Evolutionary conservation across 2,888 invertebrate genomes (phyloP).

Genomic region (Zygaena filipendulae): DNA sequence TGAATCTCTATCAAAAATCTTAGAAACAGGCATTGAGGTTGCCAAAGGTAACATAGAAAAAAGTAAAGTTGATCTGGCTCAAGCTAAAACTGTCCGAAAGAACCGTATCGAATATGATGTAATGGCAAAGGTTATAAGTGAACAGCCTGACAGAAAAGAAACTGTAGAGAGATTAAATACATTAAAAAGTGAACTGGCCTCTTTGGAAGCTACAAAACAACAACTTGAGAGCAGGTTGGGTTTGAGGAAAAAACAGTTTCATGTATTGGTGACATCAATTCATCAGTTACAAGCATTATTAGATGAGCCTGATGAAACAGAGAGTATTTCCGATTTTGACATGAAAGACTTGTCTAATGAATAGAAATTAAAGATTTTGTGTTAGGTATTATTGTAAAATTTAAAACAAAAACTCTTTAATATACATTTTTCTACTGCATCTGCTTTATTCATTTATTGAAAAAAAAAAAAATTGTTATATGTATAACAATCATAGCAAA

Average conservation of each 20-base stretch:
- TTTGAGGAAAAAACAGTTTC: conserved; percentile 88
- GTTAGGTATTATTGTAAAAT: background rate
- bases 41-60: conserved; percentile 85
- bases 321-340: conserved; percentile 41
- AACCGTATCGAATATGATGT: conserved; percentile 95
- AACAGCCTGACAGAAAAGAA: conserved; percentile 89
- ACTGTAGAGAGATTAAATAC: conserved; percentile 75
- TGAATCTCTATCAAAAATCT: conserved; percentile 77
- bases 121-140: conserved; percentile 88
- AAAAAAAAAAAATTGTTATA: too few species aligned
- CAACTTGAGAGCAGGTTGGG: conserved; percentile 82
- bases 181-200: conserved; percentile 78
- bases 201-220: conserved; percentile 76
- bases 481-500: too few species aligned
- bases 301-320: conserved; percentile 74
- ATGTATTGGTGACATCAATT: conserved; percentile 87
- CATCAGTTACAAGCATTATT: conserved; percentile 85
- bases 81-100: conserved; percentile 88
- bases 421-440: conserved; percentile 1
- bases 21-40: conserved; percentile 81
- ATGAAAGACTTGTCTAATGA: conserved; percentile 34
- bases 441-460: conserved; percentile 2
- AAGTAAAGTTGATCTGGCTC: conserved; percentile 81
- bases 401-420: background rate
- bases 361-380: background rate